Evolutionary conservation across 2,113 vertebrate genomes (phyloP).

Genomic region (Lethenteron camtschaticum): DNA sequence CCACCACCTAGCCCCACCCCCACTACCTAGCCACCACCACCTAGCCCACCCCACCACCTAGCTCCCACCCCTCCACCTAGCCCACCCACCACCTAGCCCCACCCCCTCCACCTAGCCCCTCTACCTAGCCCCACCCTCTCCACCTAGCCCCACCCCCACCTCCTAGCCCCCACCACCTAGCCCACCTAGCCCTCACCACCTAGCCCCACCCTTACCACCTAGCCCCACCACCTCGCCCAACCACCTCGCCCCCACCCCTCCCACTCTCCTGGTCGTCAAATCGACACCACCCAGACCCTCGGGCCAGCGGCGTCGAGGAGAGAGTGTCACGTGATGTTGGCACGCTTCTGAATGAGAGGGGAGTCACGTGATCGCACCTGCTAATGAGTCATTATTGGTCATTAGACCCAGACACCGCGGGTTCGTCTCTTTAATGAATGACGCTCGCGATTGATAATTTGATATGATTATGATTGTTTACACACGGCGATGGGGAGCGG

Average conservation of each 20-base stretch:
- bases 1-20: background rate
- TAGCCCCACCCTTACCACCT: background rate
- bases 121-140: background rate
- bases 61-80: background rate
- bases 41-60: background rate
- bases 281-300: background rate
- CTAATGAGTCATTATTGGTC: too few relatives aligned
- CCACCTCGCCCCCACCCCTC: background rate
- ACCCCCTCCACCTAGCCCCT: background rate
- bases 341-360: too few relatives aligned
- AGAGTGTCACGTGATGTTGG: too few relatives aligned
- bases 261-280: background rate
- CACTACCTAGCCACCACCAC: background rate
- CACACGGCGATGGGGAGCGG: too few relatives aligned
- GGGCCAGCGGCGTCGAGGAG: background rate
- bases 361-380: too few relatives aligned
- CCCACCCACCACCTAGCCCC: background rate
- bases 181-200: background rate
- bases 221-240: background rate
- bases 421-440: too few relatives aligned
- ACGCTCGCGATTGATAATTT: too few relatives aligned
- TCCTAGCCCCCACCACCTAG: background rate
- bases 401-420: too few relatives aligned
- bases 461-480: too few relatives aligned
- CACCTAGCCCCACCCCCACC: background rate